These are phyloP conservation scores for Eulacestoma nigropectus DNA, from an alignment of 2,113 vertebrate species.

Conservation along the genomic window DNA sequence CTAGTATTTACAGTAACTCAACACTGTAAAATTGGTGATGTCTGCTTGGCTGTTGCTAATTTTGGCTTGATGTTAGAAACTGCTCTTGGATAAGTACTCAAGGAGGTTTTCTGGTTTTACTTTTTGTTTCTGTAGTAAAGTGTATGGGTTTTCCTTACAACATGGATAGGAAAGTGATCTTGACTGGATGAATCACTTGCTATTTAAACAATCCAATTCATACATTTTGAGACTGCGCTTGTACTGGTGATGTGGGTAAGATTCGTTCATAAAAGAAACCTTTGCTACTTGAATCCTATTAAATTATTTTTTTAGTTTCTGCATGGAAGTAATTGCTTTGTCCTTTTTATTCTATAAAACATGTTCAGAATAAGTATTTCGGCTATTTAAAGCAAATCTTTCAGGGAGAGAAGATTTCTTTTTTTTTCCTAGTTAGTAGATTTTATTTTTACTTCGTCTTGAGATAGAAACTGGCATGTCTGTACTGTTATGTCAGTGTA, in stretches of 20 bases:
- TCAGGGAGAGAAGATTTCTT: background rate
- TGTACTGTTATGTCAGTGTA: conserved; percentile 27
- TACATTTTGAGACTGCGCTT: conserved; percentile 56
- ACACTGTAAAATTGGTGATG: conserved; percentile 31
- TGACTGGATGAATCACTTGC: conserved; percentile 47
- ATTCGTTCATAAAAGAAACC: conserved; percentile 46
- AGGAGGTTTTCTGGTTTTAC: background rate
- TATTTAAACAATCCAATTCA: conserved; percentile 59
- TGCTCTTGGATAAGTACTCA: conserved; percentile 44
- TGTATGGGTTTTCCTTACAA: conserved; percentile 9
- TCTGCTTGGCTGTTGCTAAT: conserved; percentile 62
- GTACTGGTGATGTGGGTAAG: conserved; percentile 27
- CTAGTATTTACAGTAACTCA: conserved; percentile 46
- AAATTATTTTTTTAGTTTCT: conserved; percentile 58
- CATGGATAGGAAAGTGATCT: conserved; percentile 29
- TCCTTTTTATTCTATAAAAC: conserved; percentile 45
- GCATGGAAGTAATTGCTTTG: conserved; percentile 53
- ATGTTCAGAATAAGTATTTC: conserved; percentile 51
- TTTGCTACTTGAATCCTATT: conserved; percentile 50
- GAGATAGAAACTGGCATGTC: background rate
- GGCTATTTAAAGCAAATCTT: conserved; percentile 26
- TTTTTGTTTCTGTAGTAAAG: conserved; percentile 44
- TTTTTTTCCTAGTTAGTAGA: background rate
- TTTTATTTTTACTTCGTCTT: background rate
- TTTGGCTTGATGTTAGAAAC: conserved; percentile 63